Evolutionary conservation across 2,888 invertebrate species (phyloP), one percentile per base, ranked within the genome.

Genomic region (Cyaniris semiargus): DNA sequence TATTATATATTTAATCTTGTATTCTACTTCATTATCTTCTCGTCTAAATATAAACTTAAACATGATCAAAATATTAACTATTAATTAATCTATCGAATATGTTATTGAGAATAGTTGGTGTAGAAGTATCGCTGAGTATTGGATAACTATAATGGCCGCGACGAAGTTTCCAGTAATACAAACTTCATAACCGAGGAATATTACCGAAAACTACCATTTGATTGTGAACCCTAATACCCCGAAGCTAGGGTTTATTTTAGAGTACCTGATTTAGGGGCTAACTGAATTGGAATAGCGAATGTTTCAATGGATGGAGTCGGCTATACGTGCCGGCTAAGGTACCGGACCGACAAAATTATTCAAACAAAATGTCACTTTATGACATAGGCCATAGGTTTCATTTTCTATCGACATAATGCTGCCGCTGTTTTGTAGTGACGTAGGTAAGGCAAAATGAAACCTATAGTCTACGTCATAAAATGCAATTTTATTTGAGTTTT

Each of bases 281-380:
- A 74, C 74, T 53, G 48, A 74, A 74, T 53, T 74, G 27, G 74
- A 74, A 74, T 74, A 48, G 74, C 18, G 27, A 74, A 74, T 53
- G 74, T 74, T 27, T 74, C 18, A 48, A 72, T 72, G 6, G 27
- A 53, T 27, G 15, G 27, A 23, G 8, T 21, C n/a, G 58, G 7
- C n/a, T 21, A 58, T 58, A 58, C 58, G 21, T 21, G 21, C 21
- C 8, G 53, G 53, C 0, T 58, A 58, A n/a, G 44, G 44, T 44
- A 7, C 8, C 10, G 10, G 10, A 13, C 10, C 44, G 3, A 44
- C 10, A 44, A n/a, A n/a, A n/a, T n/a, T n/a, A 13, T 10, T 2
- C 44, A 44, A 44, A 44, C 13, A 3, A 44, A 44, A 44, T 10
- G 3, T 3, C 10, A 44, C 44, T 44, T 44, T 44, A 44, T 44